Conservation (phyloP, 2,113 vertebrate genomes). For the Urocolius indicus region DNA sequence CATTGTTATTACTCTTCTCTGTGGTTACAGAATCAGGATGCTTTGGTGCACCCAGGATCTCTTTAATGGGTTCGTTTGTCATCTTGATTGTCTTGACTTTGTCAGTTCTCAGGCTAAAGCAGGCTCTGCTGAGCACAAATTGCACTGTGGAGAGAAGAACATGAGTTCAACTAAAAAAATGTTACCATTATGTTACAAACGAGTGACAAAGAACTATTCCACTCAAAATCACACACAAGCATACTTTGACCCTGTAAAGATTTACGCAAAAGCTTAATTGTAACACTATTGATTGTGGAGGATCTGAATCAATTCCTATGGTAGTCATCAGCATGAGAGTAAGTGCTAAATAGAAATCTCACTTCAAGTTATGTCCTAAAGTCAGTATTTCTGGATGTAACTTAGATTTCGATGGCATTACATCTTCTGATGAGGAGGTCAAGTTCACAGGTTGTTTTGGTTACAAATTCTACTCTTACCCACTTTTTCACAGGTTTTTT, state of each 20-base stretch:
- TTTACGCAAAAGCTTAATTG: not conserved
- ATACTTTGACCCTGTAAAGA: not conserved
- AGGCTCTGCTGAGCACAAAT: not conserved
- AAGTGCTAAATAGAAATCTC: too few species aligned
- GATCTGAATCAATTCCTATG: not conserved
- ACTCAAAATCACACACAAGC: not conserved
- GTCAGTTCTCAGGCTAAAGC: conserved; percentile 16
- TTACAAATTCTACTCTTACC: not conserved
- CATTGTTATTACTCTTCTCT: conserved; percentile 79
- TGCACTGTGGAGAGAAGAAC: conserved; percentile 59
- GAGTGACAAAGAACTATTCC: not conserved
- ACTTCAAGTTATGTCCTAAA: not conserved
- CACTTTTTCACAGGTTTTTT: not conserved
- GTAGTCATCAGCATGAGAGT: rapidly evolving
- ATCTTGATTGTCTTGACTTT: conserved; percentile 61
- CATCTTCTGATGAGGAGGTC: not conserved
- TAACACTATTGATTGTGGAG: not conserved
- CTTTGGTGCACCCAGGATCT: conserved; percentile 80
- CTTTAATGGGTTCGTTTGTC: conserved; percentile 85
- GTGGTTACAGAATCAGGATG: conserved; percentile 66
- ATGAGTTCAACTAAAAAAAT: not conserved
- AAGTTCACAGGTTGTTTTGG: not conserved
- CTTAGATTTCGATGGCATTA: not conserved
- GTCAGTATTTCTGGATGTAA: not conserved
- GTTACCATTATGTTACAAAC: not conserved